These are phyloP conservation scores for Prolemur simus DNA, from an alignment of 2,113 vertebrate genomes.

Conservation along the genomic window DNA sequence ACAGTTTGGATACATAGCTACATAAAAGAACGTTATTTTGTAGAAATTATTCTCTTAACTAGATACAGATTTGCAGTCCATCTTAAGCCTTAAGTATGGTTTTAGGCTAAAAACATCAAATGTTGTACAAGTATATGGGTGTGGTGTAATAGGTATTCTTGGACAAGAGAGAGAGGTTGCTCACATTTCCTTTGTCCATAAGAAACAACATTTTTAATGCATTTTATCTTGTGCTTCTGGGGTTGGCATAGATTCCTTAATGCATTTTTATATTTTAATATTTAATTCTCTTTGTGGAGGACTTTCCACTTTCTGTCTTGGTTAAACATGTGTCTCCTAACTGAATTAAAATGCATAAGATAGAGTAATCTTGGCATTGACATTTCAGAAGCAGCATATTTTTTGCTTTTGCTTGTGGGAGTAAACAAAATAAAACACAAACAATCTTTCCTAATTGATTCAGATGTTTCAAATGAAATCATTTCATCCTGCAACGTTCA, in stretches of 20 bases:
- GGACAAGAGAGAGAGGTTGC: not conserved
- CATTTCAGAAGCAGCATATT: constrained; percentile 9
- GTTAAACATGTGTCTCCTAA: not conserved
- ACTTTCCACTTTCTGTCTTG: constrained; percentile 7
- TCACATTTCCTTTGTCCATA: not conserved
- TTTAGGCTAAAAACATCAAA: not conserved
- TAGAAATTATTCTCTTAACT: constrained; percentile 18
- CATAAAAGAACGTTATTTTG: not conserved
- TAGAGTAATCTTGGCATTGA: constrained; percentile 34
- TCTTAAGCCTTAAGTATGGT: not conserved
- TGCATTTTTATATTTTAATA: constrained; percentile 11
- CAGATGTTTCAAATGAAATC: constrained; percentile 14
- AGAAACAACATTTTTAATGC: not conserved
- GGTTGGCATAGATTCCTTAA: not conserved
- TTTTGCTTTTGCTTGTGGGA: constrained; percentile 43
- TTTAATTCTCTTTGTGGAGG: constrained; percentile 34
- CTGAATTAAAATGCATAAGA: constrained; percentile 49
- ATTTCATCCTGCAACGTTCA: not conserved
- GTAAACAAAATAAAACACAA: constrained; percentile 57
- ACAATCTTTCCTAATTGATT: constrained; percentile 37
- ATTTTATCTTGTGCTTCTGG: not conserved
- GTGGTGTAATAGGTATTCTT: not conserved
- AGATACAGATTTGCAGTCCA: not conserved
- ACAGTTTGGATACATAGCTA: not conserved
- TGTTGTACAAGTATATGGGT: not conserved